phyloP scores from a whole-genome alignment of 2,888 invertebrate genomes.

The Odontomyia ornata region DNA sequence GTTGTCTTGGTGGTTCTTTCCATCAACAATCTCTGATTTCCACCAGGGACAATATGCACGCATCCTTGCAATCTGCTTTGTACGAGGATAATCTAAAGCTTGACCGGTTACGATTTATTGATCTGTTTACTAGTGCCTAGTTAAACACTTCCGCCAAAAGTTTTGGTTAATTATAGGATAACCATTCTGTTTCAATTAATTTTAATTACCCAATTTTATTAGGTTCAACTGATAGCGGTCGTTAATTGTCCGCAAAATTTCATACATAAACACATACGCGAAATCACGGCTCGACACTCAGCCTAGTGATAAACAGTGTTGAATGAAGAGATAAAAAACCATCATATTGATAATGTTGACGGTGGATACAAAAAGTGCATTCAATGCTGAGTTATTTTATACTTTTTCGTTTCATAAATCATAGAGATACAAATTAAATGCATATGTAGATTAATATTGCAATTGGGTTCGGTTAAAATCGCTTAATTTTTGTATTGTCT shows the following conservation, averaged over 20 bases:
- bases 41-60: not conserved
- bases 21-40: not conserved
- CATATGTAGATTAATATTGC: slow-evolving; percentile 35
- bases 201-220: slow-evolving; percentile 44
- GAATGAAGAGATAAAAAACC: slow-evolving; percentile 44
- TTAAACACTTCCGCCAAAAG: slow-evolving; percentile 29
- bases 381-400: slow-evolving; percentile 16
- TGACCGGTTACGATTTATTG: slow-evolving; percentile 32
- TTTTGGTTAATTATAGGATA: slow-evolving; percentile 44
- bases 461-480: slow-evolving; percentile 21
- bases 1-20: too few relatives aligned
- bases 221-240: slow-evolving; percentile 45
- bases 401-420: slow-evolving; percentile 38
- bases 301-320: slow-evolving; percentile 34
- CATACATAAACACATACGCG: not conserved
- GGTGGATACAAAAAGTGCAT: not conserved
- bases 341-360: slow-evolving; percentile 32
- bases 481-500: slow-evolving; percentile 13
- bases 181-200: slow-evolving; percentile 44
- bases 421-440: slow-evolving; percentile 39
- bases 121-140: slow-evolving; percentile 36
- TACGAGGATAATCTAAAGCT: not conserved
- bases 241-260: slow-evolving; percentile 43
- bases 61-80: not conserved
- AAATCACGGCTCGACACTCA: not conserved